phyloP scores from a whole-genome alignment of 2,797 vertebrate species.

The Myotis planiceps region DNA sequence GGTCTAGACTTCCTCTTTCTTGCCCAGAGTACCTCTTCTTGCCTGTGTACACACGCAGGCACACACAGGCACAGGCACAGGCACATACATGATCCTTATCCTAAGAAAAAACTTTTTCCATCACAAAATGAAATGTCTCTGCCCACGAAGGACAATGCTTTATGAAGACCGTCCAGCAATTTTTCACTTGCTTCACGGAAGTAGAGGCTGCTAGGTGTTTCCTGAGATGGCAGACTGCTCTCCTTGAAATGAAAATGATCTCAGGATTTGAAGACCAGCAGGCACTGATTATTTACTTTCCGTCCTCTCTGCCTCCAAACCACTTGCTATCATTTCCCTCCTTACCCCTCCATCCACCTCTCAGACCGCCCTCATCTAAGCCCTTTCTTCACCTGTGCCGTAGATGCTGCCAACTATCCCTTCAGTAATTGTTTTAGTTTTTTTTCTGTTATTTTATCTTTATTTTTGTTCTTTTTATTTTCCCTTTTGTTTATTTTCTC shows the following conservation, averaged over 20 bases:
- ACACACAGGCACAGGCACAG: too few relatives aligned
- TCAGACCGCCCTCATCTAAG: background rate
- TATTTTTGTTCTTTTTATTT: background rate
- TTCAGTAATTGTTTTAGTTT: background rate
- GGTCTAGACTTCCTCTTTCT: background rate
- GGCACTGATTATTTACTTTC: background rate
- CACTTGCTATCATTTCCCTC: background rate
- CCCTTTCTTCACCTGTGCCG: background rate
- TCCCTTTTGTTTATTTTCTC: background rate
- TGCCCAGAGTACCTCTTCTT: background rate
- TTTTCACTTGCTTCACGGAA: background rate
- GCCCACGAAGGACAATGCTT: background rate
- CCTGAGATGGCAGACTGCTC: background rate
- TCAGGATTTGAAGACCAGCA: background rate
- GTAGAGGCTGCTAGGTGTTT: background rate
- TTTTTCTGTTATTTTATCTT: background rate
- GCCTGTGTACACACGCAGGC: background rate
- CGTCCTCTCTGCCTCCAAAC: background rate
- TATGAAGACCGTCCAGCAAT: background rate
- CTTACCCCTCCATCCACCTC: background rate
- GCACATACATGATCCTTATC: background rate
- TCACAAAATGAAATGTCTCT: conserved; percentile 11
- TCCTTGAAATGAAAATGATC: background rate
- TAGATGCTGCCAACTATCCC: background rate
- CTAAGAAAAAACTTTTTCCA: background rate